Evolutionary conservation across 35 echinoderm and acorn worm species (phyloP), one percentile per base, ranked within the genome.

Genomic region (Nesometra sesokonis): DNA sequence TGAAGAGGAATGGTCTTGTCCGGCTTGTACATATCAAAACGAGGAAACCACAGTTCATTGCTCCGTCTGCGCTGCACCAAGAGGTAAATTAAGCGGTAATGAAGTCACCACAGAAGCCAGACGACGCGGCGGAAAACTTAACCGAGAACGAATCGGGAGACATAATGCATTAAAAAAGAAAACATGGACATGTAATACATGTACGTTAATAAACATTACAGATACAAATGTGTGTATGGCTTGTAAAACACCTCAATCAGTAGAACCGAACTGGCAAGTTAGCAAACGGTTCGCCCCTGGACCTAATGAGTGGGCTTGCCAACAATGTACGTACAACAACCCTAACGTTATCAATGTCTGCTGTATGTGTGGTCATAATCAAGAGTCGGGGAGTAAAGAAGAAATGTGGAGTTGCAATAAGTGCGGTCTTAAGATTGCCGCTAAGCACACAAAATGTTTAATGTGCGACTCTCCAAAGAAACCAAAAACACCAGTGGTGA

Each of bases 271-370:
- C n/a, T 77, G 83, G 47, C 35, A 15, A 57, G 81, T 37, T 17
- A 67, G 35, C 77, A 85, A 9, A 36, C 67, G 30, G 35, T 86
- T 78, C 33, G 85, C 86, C 13, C 82, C 88, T 0, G 32, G 78
- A 32, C 79, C 79, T 33, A 97, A 93, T 87, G 94, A 89, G 13
- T 91, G 89, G 93, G 77, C 89, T 0, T 97, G 94, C 79, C 79
- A 34, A 37, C 67, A 86, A 17, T 97, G 94, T 81, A 97, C 94
- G 13, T 91, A 90, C 87, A 86, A 85, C 36, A 97, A 97, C 78
- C 36, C 86, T 0, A 81, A 84, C 34, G 39, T 38, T 9, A 81
- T 91, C 31, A 86, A 77, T 0, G 80, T 47, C 11, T 93, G 94
- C 47, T 88, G 87, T 46, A 89, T 97, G 43, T 97, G 94, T 30